These are phyloP conservation scores for Zosterops pallidus DNA, from an alignment of 2,113 vertebrate species.

Conservation along the genomic window DNA sequence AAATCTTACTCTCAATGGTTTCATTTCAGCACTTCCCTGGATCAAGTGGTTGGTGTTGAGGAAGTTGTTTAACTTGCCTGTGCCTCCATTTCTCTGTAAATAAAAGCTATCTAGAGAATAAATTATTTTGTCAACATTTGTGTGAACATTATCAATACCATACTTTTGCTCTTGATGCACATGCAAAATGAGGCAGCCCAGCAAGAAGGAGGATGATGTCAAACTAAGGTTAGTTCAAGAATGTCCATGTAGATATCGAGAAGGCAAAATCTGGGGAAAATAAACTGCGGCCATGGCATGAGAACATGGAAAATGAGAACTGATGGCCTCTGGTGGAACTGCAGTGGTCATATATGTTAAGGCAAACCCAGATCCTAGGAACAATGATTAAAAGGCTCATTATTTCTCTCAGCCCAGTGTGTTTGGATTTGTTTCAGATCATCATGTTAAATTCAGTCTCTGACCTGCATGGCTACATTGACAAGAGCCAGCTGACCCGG, in stretches of 20 bases:
- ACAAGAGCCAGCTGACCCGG: conserved; percentile 88
- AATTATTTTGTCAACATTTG: not conserved
- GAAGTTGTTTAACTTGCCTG: not conserved
- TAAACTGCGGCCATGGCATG: not conserved
- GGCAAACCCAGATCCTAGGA: not conserved
- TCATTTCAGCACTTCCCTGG: not conserved
- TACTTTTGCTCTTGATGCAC: not conserved
- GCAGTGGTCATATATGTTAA: not conserved
- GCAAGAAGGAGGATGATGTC: not conserved
- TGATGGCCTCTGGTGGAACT: not conserved
- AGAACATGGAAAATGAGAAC: not conserved
- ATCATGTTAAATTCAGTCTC: conserved; percentile 93
- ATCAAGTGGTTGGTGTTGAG: not conserved
- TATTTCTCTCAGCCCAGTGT: not conserved
- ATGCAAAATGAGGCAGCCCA: not conserved
- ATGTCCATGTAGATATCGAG: not conserved
- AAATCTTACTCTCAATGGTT: not conserved
- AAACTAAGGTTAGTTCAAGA: not conserved
- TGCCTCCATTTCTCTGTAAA: not conserved
- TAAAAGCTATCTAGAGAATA: not conserved
- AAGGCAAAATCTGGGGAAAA: not conserved
- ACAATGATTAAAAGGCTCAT: not conserved
- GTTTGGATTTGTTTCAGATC: conserved; percentile 77
- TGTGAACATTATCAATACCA: not conserved
- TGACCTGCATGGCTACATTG: conserved; percentile 90